These are phyloP conservation scores for Mellilla xanthometata DNA, from an alignment of 2,888 invertebrate genomes.

Conservation along the genomic window DNA sequence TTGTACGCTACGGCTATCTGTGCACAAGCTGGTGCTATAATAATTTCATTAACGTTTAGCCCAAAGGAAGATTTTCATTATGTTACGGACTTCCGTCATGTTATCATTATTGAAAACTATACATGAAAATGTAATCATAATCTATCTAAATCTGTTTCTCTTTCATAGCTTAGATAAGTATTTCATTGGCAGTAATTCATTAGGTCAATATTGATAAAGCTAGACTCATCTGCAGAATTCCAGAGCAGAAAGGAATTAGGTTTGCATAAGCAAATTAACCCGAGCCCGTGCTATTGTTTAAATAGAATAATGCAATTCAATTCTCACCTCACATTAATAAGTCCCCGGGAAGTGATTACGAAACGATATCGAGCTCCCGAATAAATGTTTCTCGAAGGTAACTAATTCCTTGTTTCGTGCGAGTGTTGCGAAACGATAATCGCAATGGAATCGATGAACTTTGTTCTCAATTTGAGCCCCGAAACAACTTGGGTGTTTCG, in stretches of 20 bases:
- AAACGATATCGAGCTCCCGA: conserved; percentile 19
- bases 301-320: conserved; percentile 18
- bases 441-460: conserved; percentile 71
- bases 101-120: too few relatives aligned
- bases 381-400: conserved; percentile 31
- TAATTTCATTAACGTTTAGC: not conserved
- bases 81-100: too few relatives aligned
- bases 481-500: conserved; percentile 74
- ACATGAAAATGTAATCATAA: too few relatives aligned
- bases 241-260: not conserved
- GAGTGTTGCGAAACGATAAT: conserved; percentile 58
- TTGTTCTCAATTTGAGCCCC: conserved; percentile 62
- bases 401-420: conserved; percentile 38
- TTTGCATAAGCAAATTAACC: conserved; percentile 8
- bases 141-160: too few relatives aligned
- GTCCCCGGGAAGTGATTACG: conserved; percentile 18
- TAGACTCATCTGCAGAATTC: not conserved
- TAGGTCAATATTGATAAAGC: not conserved
- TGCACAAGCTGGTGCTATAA: not conserved
- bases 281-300: conserved; percentile 8
- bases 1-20: conserved; percentile 1
- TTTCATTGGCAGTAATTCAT: too few relatives aligned
- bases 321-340: conserved; percentile 18
- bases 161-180: too few relatives aligned
- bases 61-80: not conserved